phyloP scores from a whole-genome alignment of 2,888 invertebrate genomes.

The Ormia ochracea region DNA sequence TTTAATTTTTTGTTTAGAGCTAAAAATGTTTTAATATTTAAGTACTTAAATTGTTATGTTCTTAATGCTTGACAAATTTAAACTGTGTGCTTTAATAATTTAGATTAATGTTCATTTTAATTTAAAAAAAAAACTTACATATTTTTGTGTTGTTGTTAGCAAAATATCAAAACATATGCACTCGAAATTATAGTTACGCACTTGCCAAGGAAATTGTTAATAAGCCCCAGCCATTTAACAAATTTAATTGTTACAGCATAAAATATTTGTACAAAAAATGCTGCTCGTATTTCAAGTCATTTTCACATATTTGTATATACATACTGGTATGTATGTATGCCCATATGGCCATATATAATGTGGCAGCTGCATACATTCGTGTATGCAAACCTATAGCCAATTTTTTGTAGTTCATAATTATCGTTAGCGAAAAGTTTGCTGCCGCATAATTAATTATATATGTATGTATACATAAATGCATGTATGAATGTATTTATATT shows the following conservation, averaged over 20 bases:
- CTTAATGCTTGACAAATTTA: slow-evolving; percentile 43
- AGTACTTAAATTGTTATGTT: slow-evolving; percentile 16
- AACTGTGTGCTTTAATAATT: slow-evolving; percentile 39
- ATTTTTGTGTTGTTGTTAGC: background rate
- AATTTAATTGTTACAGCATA: slow-evolving; percentile 31
- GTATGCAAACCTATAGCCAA: too few relatives aligned
- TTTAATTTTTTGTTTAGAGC: background rate
- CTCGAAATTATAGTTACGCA: slow-evolving; percentile 29
- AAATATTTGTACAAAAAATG: slow-evolving; percentile 28
- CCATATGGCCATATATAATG: background rate
- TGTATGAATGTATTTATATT: too few relatives aligned
- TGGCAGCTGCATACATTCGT: background rate
- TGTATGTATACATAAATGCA: too few relatives aligned
- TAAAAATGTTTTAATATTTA: background rate
- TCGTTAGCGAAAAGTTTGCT: background rate
- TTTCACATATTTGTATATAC: background rate
- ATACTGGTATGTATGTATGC: background rate
- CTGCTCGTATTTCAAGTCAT: background rate
- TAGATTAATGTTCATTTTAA: slow-evolving; percentile 33
- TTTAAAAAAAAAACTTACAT: slow-evolving; percentile 29
- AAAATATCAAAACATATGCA: background rate
- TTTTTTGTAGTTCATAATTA: background rate
- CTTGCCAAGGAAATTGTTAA: slow-evolving; percentile 30
- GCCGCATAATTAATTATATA: too few relatives aligned
- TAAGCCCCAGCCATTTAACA: slow-evolving; percentile 13